Percentiles rank a stretch among this genome's conserved stretches.
These are phyloP conservation scores for Pseudolaguvia tuberculata DNA, from an alignment of 2,113 vertebrate genomes.

Conservation along the genomic window DNA sequence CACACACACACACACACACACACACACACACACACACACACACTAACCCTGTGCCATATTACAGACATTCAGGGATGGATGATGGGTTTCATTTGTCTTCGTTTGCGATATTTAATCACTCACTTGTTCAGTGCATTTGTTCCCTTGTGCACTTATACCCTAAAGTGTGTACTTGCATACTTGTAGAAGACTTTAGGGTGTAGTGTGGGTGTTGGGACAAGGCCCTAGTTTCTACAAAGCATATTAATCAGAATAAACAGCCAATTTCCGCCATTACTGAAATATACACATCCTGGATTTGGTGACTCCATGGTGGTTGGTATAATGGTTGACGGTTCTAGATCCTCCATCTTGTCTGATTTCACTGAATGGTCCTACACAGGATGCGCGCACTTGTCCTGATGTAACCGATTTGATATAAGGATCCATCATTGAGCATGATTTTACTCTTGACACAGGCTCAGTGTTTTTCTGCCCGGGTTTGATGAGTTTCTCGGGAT, in stretches of 20 bases:
- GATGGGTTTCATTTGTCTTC: background rate
- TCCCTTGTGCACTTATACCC: background rate
- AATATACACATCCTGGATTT: background rate
- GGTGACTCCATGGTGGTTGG: background rate
- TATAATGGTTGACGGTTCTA: background rate
- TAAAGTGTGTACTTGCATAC: background rate
- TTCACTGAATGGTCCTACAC: background rate
- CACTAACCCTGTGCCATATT: background rate
- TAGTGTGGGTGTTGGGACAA: too few relatives aligned
- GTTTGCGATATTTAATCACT: background rate
- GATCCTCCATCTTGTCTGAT: background rate
- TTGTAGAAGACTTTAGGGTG: too few relatives aligned
- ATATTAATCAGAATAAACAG: background rate
- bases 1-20: conserved; percentile 44
- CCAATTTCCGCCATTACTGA: background rate
- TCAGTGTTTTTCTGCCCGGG: background rate
- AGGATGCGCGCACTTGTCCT: background rate
- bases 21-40: background rate
- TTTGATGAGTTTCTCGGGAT: conserved; percentile 43
- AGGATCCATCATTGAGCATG: background rate
- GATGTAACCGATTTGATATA: background rate
- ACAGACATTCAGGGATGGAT: background rate
- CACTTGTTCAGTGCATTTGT: too few relatives aligned
- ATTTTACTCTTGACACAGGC: background rate
- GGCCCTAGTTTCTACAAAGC: background rate